Evolutionary conservation across 2,888 invertebrate genomes (phyloP).

Genomic region (Ennomos erosarius): DNA sequence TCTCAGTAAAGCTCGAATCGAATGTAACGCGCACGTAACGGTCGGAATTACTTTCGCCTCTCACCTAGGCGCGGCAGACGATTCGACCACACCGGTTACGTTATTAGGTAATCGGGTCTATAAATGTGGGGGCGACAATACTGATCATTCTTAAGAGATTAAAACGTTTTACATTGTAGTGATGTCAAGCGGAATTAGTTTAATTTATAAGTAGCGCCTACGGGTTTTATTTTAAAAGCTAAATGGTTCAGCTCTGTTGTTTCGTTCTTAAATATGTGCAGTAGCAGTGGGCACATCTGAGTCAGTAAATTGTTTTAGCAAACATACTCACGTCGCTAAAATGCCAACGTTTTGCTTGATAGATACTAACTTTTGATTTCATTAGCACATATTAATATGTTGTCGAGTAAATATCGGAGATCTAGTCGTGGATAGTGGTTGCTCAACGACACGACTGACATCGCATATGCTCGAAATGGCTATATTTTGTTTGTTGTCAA

Average conservation of each 20-base stretch:
- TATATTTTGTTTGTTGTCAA: conserved; percentile 24
- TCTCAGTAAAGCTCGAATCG: conserved; percentile 21
- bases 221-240: too few relatives aligned
- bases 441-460: conserved; percentile 34
- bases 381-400: too few relatives aligned
- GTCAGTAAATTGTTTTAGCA: too few relatives aligned
- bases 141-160: conserved; percentile 8
- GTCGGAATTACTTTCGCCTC: conserved; percentile 64
- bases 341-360: too few relatives aligned
- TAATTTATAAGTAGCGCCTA: too few relatives aligned
- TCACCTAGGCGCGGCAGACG: conserved; percentile 59
- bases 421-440: conserved; percentile 30
- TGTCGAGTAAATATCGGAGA: too few relatives aligned
- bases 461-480: conserved; percentile 10
- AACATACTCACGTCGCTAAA: too few relatives aligned
- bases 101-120: conserved; percentile 35
- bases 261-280: too few relatives aligned
- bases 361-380: too few relatives aligned
- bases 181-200: too few relatives aligned
- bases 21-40: conserved; percentile 33
- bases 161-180: background rate
- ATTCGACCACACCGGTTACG: conserved; percentile 45
- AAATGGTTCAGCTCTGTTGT: too few relatives aligned
- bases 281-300: too few relatives aligned
- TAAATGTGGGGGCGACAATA: conserved; percentile 22